Evolutionary conservation across 2,113 vertebrate species (phyloP).

Genomic region (Crotophaga sulcirostris): DNA sequence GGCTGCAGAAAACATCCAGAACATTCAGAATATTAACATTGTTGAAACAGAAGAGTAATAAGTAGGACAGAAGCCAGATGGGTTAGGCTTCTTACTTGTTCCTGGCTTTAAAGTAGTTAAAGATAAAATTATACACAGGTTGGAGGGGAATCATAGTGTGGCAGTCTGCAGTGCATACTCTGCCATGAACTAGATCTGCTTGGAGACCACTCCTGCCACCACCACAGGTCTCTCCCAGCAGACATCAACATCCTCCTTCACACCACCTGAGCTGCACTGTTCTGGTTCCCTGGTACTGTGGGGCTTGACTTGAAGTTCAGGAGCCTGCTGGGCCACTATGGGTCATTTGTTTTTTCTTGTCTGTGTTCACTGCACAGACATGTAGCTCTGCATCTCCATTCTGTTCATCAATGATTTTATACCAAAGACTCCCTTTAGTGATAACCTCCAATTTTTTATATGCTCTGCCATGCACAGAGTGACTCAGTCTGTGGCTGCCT

Average conservation of each 20-base stretch:
- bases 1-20: not conserved
- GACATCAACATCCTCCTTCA: not conserved
- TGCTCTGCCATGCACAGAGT: not conserved
- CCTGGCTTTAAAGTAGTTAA: not conserved
- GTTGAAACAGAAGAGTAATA: not conserved
- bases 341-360: not conserved
- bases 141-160: not conserved
- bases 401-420: not conserved
- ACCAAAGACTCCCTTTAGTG: not conserved
- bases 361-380: not conserved
- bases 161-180: accelerated
- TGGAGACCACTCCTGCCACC: not conserved
- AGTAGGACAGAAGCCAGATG: not conserved
- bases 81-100: not conserved
- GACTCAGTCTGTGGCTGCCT: not conserved
- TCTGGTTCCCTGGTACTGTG: not conserved
- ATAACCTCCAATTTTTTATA: not conserved
- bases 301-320: not conserved
- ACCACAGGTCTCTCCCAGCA: not conserved
- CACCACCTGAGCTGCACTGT: not conserved
- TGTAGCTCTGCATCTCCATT: not conserved
- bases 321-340: accelerated
- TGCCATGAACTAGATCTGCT: not conserved
- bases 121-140: not conserved
- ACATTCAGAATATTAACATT: not conserved